phyloP scores from a whole-genome alignment of 2,113 vertebrate species.

The Erpornis zantholeuca region DNA sequence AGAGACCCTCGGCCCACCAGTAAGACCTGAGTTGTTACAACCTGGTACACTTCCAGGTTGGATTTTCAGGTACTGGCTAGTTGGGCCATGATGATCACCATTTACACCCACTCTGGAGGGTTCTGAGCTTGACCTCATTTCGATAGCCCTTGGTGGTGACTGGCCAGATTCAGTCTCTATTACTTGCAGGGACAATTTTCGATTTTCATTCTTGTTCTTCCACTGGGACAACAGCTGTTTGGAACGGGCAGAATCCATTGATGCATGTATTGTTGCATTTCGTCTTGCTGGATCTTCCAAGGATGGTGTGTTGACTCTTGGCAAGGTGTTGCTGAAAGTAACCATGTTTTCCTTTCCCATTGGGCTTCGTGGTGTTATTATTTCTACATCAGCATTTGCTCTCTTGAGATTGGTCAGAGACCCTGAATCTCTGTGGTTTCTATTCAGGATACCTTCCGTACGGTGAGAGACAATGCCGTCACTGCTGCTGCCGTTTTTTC shows the following conservation, averaged over 20 bases:
- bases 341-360: slow-evolving; percentile 93
- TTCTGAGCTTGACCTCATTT: slow-evolving; percentile 88
- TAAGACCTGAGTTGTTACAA: slow-evolving; percentile 87
- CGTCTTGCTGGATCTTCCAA: slow-evolving; percentile 86
- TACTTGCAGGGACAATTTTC: slow-evolving; percentile 89
- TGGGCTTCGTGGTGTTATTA: slow-evolving; percentile 87
- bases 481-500: slow-evolving; percentile 80
- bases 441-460: slow-evolving; percentile 85
- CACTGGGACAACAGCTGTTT: slow-evolving; percentile 96
- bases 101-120: slow-evolving; percentile 84
- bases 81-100: slow-evolving; percentile 81
- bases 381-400: slow-evolving; percentile 90
- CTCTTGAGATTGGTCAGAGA: slow-evolving; percentile 83
- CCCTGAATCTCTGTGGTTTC: slow-evolving; percentile 80
- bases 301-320: slow-evolving; percentile 87
- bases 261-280: slow-evolving; percentile 88
- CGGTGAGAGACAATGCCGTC: slow-evolving; percentile 80
- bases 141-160: slow-evolving; percentile 85
- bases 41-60: slow-evolving; percentile 82
- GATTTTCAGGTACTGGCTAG: slow-evolving; percentile 87
- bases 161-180: slow-evolving; percentile 85
- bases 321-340: slow-evolving; percentile 96
- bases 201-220: slow-evolving; percentile 92
- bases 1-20: slow-evolving; percentile 86
- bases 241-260: slow-evolving; percentile 92